phyloP scores from a whole-genome alignment of 2,797 vertebrate species.

The Dermochelys coriacea region DNA sequence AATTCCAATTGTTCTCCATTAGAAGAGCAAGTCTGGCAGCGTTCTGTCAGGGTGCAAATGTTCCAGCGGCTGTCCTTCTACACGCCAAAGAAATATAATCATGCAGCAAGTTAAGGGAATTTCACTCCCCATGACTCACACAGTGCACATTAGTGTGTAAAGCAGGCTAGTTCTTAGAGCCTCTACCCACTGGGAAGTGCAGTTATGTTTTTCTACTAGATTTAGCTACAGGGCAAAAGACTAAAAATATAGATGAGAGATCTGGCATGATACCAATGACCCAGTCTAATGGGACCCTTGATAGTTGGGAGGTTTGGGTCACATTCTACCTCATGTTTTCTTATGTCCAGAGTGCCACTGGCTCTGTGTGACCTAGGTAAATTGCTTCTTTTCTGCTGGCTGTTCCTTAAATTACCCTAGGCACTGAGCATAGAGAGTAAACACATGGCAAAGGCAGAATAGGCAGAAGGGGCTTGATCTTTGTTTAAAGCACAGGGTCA shows the following conservation, averaged over 20 bases:
- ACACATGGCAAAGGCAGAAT: conserved; percentile 74
- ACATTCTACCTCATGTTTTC: conserved; percentile 46
- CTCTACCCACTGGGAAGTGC: conserved; percentile 59
- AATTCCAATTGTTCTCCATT: neutral
- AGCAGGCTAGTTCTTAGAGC: conserved; percentile 59
- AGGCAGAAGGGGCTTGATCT: conserved; percentile 74
- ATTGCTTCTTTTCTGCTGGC: conserved; percentile 60
- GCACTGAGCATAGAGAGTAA: conserved; percentile 59
- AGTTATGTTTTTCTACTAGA: conserved; percentile 62
- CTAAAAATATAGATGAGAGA: conserved; percentile 72
- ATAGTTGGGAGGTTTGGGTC: conserved; percentile 49
- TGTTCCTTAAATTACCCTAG: conserved; percentile 65
- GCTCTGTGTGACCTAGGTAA: conserved; percentile 54
- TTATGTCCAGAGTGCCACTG: conserved; percentile 20
- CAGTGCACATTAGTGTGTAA: conserved; percentile 60
- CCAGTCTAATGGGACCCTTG: conserved; percentile 63
- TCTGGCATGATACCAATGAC: conserved; percentile 55
- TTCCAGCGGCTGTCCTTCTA: conserved; percentile 41
- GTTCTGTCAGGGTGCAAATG: conserved; percentile 33
- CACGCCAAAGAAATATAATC: conserved; percentile 44
- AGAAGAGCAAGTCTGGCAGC: conserved; percentile 10
- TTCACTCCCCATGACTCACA: conserved; percentile 42
- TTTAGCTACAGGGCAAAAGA: conserved; percentile 69
- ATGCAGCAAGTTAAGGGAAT: neutral
- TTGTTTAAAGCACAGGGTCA: conserved; percentile 81